Conservation (phyloP, 53 echinoderm and acorn worm genomes). For the Mesocentrotus franciscanus region DNA sequence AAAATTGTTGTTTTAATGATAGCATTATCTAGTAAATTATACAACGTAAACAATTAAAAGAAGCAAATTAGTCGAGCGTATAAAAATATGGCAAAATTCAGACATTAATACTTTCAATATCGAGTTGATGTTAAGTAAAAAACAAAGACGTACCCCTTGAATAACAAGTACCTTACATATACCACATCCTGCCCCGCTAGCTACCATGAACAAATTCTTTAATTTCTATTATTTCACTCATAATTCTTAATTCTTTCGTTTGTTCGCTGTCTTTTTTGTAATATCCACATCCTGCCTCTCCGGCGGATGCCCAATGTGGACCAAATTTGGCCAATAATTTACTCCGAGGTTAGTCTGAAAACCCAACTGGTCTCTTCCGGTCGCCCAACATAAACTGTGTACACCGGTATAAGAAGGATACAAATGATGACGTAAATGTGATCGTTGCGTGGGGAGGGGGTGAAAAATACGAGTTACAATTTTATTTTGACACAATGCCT, state of each 20-base stretch:
- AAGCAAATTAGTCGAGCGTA: too few species aligned
- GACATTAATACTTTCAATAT: background rate
- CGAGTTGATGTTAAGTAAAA: background rate
- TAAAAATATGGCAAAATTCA: too few species aligned
- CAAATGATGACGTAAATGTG: background rate
- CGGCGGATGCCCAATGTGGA: background rate
- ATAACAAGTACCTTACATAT: background rate
- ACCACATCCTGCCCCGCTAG: slow-evolving; percentile 15
- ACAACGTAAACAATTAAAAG: too few species aligned
- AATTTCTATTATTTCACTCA: background rate
- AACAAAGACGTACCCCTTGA: background rate
- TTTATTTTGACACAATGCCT: too few species aligned
- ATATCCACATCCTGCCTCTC: slow-evolving; percentile 12
- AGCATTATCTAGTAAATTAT: too few species aligned
- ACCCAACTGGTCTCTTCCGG: slow-evolving; percentile 18
- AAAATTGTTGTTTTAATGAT: too few species aligned
- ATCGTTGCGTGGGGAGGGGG: background rate
- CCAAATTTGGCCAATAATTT: background rate
- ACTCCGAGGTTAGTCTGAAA: slow-evolving; percentile 22
- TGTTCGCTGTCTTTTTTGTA: background rate
- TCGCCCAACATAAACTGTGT: background rate
- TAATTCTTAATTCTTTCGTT: background rate
- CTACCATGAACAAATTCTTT: background rate
- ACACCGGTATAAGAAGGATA: background rate
- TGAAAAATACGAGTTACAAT: too few species aligned